Base-by-base conservation (phyloP, 1,140 invertebrate genomes). In the Drosophila jambulina region DNA sequence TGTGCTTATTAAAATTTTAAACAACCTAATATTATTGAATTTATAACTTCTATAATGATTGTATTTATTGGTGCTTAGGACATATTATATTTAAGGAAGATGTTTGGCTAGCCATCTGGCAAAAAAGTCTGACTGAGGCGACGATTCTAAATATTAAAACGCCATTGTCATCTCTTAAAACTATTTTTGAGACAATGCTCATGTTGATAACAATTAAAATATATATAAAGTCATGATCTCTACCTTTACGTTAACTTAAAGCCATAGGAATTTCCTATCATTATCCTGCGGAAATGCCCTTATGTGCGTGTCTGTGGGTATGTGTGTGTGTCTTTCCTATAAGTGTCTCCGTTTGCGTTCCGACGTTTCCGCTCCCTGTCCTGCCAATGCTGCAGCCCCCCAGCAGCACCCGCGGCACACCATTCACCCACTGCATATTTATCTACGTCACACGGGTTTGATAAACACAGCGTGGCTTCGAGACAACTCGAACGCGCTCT, bases 361-460 rank as follows among this genome's bases (percentile, higher is more conserved):
- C 59, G 48, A 36, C 71, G 45, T 64, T 75, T 86, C 62, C 65
- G 64, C 43, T 59, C 40, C 36, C 42, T 51, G 58, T 78, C 74
- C 62, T 64, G 59, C 19, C 75, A 29, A 38, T 38, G 65, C 59
- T 38, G 25, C 32, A 25, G 8, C 13, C 15, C 17, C 57, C 17
- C 25, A 23, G 42, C 27, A 13, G 19, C 27, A 8, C 45, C 19
- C 15, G 13, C 62, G 51, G 51, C 51, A 23, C 27, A 2, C 36
- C 29, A 19, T 36, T 32, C 53, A 38, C 54, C 62, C 63, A 60
- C 36, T 67, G 78, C 62, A 79, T 80, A 80, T 80, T 80, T 75
- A 74, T 80, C 70, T 80, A 43, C 62, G 77, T 80, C 80, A 63
- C 72, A 75, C 57, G 67, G 68, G 80, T 78, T 87, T 87, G 77